Evolutionary conservation across 2,888 invertebrate species (phyloP), one percentile per base, ranked within the genome.

Genomic region (Epistrophe eligans): DNA sequence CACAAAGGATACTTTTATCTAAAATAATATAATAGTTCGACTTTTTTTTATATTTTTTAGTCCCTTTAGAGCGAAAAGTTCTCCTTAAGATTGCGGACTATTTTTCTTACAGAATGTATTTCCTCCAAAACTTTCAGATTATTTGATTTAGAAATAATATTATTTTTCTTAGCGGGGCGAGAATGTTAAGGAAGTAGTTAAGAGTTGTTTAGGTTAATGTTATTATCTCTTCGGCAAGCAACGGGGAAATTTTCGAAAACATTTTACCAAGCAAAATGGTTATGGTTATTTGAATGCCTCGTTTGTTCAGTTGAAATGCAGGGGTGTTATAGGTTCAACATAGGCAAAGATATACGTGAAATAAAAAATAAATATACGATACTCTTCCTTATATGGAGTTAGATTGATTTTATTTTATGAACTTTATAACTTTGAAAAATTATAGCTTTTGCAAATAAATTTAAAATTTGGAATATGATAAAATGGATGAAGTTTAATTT

Each of bases 1-100:
- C 24, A 62, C 62, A 52, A 64, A 57, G 19, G 32, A 64, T 62
- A 70, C 40, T 79, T 79, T 64, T 58, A 58, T 71, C 50, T 76
- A 55, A 84, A 58, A 71, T 71, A 58, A 71, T 71, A 58, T 55
- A 84, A 74, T 79, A 72, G 79, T 71, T 79, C 15, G 55, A 32
- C n/a, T 43, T 62, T 43, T 62, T 43, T 43, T 17, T 60, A 3
- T 58, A 1, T 35, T 35, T 17, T 57, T 35, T 58, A 0, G 64
- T 45, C 13, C 4, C 8, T 28, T 45, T 38, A 62, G 48, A 50
- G 52, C 35, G 52, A 52, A 72, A 83, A 77, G 57, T 83, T 67
- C 60, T 67, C 60, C 38, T 13, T 24, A 45, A 40, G 79, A 74
- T 62, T 64, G 35, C 28, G 24, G 10, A 43, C 17, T 60, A 17